Conservation (phyloP, 35 echinoderm and acorn worm genomes). For the Apostichopus parvimensis region DNA sequence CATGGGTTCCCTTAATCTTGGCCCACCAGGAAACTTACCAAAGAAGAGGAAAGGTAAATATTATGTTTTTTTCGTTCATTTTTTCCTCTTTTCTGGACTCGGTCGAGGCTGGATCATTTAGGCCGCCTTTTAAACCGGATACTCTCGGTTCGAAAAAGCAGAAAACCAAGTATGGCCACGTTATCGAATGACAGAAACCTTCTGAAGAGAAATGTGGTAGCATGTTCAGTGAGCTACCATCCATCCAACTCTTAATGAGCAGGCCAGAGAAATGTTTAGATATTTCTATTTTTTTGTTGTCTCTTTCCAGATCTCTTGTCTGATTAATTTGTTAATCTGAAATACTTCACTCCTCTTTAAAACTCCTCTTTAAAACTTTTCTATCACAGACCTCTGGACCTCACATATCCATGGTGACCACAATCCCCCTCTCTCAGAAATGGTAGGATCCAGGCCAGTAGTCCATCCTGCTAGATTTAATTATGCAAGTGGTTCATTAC, state of each 20-base stretch:
- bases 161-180: no score
- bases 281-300: not conserved
- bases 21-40: slow-evolving; percentile 13
- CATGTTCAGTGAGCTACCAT: no score
- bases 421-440: slow-evolving; percentile 14
- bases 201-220: no score
- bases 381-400: slow-evolving; percentile 46
- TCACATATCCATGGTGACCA: slow-evolving; percentile 14
- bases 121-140: no score
- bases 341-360: no score
- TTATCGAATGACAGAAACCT: no score
- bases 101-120: no score
- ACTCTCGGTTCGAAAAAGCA: no score
- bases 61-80: no score
- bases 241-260: no score
- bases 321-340: not conserved
- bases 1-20: slow-evolving; percentile 12
- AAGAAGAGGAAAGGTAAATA: slow-evolving; percentile 45
- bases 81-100: no score
- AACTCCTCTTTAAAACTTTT: not conserved
- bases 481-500: slow-evolving; percentile 11
- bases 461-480: slow-evolving; percentile 49
- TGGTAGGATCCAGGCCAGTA: slow-evolving; percentile 4
- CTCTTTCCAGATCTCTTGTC: not conserved
- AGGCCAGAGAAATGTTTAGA: no score